Evolutionary conservation across 2,797 vertebrate genomes (phyloP), one percentile per base, ranked within the genome.

Genomic region (Poecilia gillii): DNA sequence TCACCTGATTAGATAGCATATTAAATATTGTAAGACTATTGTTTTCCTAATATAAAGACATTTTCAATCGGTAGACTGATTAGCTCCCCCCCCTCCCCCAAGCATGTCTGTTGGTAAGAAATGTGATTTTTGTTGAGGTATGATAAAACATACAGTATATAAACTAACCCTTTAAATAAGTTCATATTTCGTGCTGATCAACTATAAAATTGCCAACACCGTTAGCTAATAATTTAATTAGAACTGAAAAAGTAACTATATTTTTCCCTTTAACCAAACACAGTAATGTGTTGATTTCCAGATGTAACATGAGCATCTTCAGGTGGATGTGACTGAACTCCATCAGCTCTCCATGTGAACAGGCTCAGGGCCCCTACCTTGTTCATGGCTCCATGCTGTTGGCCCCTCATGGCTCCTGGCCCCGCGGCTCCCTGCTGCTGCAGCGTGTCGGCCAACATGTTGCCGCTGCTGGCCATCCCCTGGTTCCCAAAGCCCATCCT

Each of bases 401-500:
- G 97, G 49, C 96, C 96, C 92, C 98, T 97, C 83, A 98, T 92
- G 85, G 95, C 97, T 9, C 96, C 86, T 87, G 98, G 98, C 73
- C 96, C 89, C 36, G 91, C 92, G 59, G 88, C 3, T 93, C 96
- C 92, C 85, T 97, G 96, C 91, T 98, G 97, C 85, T 95, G 94
- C 47, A 99, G 93, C 0, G 98, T 97, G 84, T 99, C 98, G 11
- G 97, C 96, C 93, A 99, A 84, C 89, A 99, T 88, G 92, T 96
- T 99, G 88, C 96, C 95, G 91, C 96, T 96, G 83, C 90, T 94
- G 25, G 96, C 95, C 95, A 99, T 97, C 74, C 95, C 96, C 2
- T 97, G 96, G 90, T 97, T 99, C 71, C 96, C 91, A 74, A 98
- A 99, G 0, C 96, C 96, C 92, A 98, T 97, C 93, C 98, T 97